These are phyloP conservation scores for Chesias legatella DNA, from an alignment of 2,888 invertebrate genomes.

Conservation along the genomic window DNA sequence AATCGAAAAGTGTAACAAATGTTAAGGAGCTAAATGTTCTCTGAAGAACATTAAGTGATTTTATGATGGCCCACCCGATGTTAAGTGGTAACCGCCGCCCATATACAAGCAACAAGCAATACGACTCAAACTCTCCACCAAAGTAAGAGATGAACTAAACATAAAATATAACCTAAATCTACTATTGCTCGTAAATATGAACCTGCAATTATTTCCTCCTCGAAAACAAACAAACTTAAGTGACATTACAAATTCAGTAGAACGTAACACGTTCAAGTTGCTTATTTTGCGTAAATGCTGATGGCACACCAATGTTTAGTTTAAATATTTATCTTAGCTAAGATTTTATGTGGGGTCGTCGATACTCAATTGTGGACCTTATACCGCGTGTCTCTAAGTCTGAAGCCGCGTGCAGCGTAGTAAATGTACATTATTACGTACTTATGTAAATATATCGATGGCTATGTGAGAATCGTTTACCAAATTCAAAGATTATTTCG, in stretches of 20 bases:
- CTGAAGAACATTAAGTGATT: too few species aligned
- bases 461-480: slow-evolving; percentile 9
- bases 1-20: too few species aligned
- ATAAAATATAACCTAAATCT: too few species aligned
- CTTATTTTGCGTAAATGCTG: slow-evolving; percentile 9
- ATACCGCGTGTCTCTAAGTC: background rate
- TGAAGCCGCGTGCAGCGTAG: background rate
- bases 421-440: background rate
- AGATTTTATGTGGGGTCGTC: background rate
- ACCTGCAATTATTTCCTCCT: too few species aligned
- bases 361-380: slow-evolving; percentile 4
- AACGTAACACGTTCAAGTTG: background rate
- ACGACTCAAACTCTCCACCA: too few species aligned
- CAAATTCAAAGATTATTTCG: slow-evolving; percentile 3
- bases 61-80: too few species aligned
- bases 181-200: too few species aligned
- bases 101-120: too few species aligned
- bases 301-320: slow-evolving; percentile 1
- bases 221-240: background rate
- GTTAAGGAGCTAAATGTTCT: too few species aligned
- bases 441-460: slow-evolving; percentile 15
- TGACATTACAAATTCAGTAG: slow-evolving; percentile 11
- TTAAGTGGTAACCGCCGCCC: too few species aligned
- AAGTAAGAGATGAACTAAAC: too few species aligned
- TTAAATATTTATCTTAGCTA: slow-evolving; percentile 11